Evolutionary conservation across 2,888 invertebrate species (phyloP), one percentile per base, ranked within the genome.

Genomic region (Synergus japonicus): DNA sequence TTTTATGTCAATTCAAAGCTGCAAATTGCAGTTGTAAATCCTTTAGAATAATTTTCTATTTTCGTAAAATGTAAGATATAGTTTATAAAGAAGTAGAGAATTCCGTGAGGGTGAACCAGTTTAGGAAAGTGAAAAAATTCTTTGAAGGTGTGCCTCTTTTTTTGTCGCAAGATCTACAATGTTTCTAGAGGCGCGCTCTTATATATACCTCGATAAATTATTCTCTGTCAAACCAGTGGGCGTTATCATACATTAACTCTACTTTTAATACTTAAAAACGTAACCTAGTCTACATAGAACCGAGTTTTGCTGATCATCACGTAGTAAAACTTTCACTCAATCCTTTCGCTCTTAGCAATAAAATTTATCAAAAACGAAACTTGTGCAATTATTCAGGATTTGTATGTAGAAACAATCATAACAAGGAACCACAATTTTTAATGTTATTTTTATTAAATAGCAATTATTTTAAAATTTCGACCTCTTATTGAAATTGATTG

Each of bases 211-310:
- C 54, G 54, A 73, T 73, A 73, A 73, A 73, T 73, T 49, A 73
- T 73, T 73, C 29, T 41, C 73, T 73, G 54, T 73, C 73, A 73
- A 73, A 73, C 54, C 10, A 54, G 73, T 73, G 73, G 73, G 73
- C 73, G 73, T 73, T 73, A 54, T 73, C n/a, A 73, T 69, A 49
- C 29, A 0, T 54, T 10, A 46, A n/a, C 54, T 54, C 37, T n/a
- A 37, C n/a, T 73, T 73, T 54, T 37, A 73, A 54, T 73, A 37
- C n/a, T 41, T 41, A 37, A 73, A 54, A 73, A 49, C 13, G 44
- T 18, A 69, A 69, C 44, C 15, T 46, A 8, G n/a, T 66, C 63
- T 63, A 29, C 63, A 29, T 67, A 18, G n/a, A 13, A 9, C 7
- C 18, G 18, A 54, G 29, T 18, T 54, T 73, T 73, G 10, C 37